Percentiles rank a stretch among this genome's conserved stretches.
These are phyloP conservation scores for Leptinotarsa tumamoca DNA, from an alignment of 2,888 invertebrate genomes.

Conservation along the genomic window DNA sequence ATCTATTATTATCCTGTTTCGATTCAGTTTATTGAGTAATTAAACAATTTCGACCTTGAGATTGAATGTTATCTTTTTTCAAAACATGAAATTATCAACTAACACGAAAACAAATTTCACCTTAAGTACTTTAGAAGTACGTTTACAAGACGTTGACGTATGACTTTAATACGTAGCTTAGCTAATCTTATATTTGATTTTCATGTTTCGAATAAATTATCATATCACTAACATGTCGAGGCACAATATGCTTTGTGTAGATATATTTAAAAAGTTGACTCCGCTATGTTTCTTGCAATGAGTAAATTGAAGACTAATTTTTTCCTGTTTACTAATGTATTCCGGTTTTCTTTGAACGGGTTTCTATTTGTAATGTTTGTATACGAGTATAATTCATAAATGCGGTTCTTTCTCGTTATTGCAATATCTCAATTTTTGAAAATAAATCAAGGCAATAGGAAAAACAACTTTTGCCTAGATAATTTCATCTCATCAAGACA, in stretches of 20 bases:
- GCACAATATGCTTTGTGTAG: constrained; percentile 19
- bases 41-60: constrained; percentile 9
- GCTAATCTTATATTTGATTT: constrained; percentile 35
- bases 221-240: constrained; percentile 25
- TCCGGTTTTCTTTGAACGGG: neutral
- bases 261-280: neutral
- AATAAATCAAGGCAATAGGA: too few species aligned
- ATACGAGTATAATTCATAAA: too few species aligned
- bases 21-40: neutral
- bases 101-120: constrained; percentile 34
- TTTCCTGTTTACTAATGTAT: neutral
- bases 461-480: too few species aligned
- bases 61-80: constrained; percentile 26
- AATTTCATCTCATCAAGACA: too few species aligned
- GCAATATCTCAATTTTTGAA: too few species aligned
- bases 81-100: constrained; percentile 32
- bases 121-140: constrained; percentile 33
- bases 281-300: neutral
- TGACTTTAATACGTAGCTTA: constrained; percentile 29
- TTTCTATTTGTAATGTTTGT: too few species aligned
- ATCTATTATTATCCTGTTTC: neutral
- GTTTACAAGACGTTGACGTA: constrained; percentile 32
- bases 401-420: too few species aligned
- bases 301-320: neutral
- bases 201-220: constrained; percentile 34